These are phyloP conservation scores for Holothuria glaberrima DNA, from an alignment of 35 echinoderm and acorn worm genomes.

Conservation along the genomic window DNA sequence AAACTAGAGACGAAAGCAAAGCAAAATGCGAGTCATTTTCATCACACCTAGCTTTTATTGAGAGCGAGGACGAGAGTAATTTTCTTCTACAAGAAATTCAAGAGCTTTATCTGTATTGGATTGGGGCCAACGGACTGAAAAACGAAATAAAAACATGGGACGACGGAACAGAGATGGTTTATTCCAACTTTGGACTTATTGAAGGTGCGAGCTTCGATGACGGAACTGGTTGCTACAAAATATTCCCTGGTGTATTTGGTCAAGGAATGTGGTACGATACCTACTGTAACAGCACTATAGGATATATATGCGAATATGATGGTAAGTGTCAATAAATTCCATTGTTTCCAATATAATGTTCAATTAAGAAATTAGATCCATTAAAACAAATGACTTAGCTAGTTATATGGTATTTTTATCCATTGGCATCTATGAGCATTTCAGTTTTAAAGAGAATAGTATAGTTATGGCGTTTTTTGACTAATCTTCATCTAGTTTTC, in stretches of 20 bases:
- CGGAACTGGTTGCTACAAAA: constrained; percentile 2
- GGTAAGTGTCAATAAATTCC: too few species aligned
- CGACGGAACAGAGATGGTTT: constrained; percentile 9
- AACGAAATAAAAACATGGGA: constrained; percentile 33
- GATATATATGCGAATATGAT: constrained; percentile 22
- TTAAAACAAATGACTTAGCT: too few species aligned
- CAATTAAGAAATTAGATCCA: too few species aligned
- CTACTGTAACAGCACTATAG: not conserved
- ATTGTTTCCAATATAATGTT: too few species aligned
- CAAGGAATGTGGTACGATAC: not conserved
- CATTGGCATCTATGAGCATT: too few species aligned
- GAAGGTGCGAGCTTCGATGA: not conserved
- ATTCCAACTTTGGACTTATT: not conserved
- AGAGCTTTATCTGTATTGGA: not conserved
- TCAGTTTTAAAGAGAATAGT: too few species aligned
- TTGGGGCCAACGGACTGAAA: constrained; percentile 8
- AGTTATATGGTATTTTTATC: too few species aligned
- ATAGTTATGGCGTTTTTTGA: too few species aligned
- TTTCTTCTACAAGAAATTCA: not conserved
- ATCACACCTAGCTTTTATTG: constrained; percentile 17
- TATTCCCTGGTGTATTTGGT: not conserved
- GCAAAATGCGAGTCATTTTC: not conserved
- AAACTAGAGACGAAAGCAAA: not conserved
- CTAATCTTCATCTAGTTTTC: too few species aligned
- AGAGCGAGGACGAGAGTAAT: not conserved